Evolutionary conservation across 2,888 invertebrate species (phyloP).

Genomic region (Hirtodrosophila histrioides): DNA sequence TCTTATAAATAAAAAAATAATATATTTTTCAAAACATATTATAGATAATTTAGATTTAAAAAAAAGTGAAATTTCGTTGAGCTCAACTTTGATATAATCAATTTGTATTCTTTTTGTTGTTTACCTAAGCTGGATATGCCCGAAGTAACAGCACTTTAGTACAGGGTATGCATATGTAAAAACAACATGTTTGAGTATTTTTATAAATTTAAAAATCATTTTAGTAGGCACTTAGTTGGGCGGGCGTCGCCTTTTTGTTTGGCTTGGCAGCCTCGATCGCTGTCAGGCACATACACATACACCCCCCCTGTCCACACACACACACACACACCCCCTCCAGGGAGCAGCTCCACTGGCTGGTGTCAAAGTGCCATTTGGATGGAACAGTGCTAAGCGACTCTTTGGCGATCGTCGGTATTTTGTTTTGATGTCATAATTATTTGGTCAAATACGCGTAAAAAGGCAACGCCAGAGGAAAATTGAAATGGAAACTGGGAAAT

Average conservation of each 20-base stretch:
- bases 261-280: constrained; percentile 56
- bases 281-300: not conserved
- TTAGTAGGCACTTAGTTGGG: constrained; percentile 70
- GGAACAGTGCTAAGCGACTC: constrained; percentile 66
- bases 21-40: too few relatives aligned
- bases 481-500: constrained; percentile 57
- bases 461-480: constrained; percentile 19
- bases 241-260: constrained; percentile 46
- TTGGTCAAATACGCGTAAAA: constrained; percentile 66
- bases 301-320: not conserved
- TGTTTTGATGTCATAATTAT: constrained; percentile 78
- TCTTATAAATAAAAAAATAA: too few relatives aligned
- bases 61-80: too few relatives aligned
- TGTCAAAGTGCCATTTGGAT: constrained; percentile 56
- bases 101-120: too few relatives aligned
- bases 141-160: not conserved
- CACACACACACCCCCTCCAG: constrained; percentile 13
- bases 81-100: too few relatives aligned
- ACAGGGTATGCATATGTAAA: constrained; percentile 36
- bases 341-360: constrained; percentile 25
- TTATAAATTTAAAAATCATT: constrained; percentile 64
- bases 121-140: too few relatives aligned
- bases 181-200: constrained; percentile 34
- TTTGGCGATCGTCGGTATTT: constrained; percentile 61
- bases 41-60: too few relatives aligned